phyloP scores from a whole-genome alignment of 1,140 invertebrate species.

The Drosophila littoralis region DNA sequence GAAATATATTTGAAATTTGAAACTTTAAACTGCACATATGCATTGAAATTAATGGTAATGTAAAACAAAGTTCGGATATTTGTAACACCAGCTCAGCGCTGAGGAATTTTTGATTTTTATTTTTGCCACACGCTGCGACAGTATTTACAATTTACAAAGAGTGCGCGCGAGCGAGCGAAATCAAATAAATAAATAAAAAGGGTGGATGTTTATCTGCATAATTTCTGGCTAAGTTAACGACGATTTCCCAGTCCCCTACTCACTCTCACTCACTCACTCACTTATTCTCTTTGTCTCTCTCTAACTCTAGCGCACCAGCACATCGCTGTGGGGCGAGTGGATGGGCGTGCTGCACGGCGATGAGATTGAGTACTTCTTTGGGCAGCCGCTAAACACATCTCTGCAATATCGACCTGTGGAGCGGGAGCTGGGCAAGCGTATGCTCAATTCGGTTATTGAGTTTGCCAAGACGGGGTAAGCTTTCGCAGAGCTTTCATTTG shows the following conservation, averaged over 20 bases:
- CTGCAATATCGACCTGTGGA: constrained; percentile 92
- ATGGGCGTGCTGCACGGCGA: constrained; percentile 99
- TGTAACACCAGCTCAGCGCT: no score
- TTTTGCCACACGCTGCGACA: constrained; percentile 70
- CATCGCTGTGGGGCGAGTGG: constrained; percentile 97
- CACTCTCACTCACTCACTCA: constrained; percentile 1
- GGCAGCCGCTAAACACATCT: constrained; percentile 94
- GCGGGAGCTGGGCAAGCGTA: constrained; percentile 92
- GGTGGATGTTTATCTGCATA: constrained; percentile 81
- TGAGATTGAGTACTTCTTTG: constrained; percentile 98
- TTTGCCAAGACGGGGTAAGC: constrained; percentile 95
- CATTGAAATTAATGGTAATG: no score
- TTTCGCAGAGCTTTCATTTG: constrained; percentile 28
- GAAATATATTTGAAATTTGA: no score
- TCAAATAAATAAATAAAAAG: constrained; percentile 82
- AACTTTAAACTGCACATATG: no score
- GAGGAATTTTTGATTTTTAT: constrained; percentile 21
- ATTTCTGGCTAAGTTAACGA: constrained; percentile 77
- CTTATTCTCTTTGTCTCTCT: constrained; percentile 10
- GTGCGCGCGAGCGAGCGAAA: constrained; percentile 57
- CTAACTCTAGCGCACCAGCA: constrained; percentile 92
- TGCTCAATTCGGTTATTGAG: constrained; percentile 93
- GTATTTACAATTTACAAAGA: constrained; percentile 68
- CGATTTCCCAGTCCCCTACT: constrained; percentile 28
- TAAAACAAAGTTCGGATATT: no score